Evolutionary conservation across 2,797 vertebrate genomes (phyloP).

Genomic region (Myotis findleyi): DNA sequence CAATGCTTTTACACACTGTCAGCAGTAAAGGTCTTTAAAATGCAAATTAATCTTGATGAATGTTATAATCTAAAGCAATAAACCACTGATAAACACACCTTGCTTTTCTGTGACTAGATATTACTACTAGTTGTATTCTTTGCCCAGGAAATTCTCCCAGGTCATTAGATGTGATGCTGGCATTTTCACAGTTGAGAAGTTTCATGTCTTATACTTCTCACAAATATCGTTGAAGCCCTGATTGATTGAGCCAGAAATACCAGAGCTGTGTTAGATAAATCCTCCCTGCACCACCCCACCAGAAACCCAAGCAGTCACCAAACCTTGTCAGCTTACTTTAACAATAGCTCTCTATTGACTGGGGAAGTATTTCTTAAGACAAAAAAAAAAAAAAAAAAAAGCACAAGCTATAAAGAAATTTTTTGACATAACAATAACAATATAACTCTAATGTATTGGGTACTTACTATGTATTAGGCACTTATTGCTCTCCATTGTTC

Average conservation of each 20-base stretch:
- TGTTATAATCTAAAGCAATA: slow-evolving; percentile 57
- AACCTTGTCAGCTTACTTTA: background rate
- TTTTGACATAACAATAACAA: background rate
- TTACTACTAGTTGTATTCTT: slow-evolving; percentile 34
- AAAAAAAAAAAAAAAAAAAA: background rate
- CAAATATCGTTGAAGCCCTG: background rate
- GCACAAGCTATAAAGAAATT: background rate
- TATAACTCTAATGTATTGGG: background rate
- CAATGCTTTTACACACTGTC: background rate
- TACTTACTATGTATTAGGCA: background rate
- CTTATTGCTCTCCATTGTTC: background rate
- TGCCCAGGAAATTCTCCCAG: background rate
- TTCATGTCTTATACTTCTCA: background rate
- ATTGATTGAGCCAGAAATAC: background rate
- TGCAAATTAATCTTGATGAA: slow-evolving; percentile 14
- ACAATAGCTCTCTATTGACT: background rate
- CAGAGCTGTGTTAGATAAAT: background rate
- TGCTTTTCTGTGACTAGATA: slow-evolving; percentile 42
- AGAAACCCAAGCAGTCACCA: background rate
- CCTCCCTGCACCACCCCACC: background rate
- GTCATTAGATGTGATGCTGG: background rate
- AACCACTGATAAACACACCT: background rate
- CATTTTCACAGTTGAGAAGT: background rate
- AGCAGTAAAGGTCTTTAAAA: background rate
- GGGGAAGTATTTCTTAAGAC: background rate